Conservation (phyloP, 2,888 invertebrate species). For the Chelonus formosanus region DNA sequence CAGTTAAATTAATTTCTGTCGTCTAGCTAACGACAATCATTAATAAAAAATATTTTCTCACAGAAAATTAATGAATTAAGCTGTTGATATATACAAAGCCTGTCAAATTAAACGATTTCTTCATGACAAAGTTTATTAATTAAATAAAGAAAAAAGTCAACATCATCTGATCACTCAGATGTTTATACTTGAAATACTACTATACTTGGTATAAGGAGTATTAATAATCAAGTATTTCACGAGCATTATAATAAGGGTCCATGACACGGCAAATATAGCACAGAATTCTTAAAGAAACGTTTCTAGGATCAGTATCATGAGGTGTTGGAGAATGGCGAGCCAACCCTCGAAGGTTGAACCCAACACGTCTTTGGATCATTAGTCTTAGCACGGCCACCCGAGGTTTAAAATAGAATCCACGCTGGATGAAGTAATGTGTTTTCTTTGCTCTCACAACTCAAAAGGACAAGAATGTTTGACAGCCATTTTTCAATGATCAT, state of each 20-base stretch:
- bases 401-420: constrained; percentile 25
- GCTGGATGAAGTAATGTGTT: constrained; percentile 49
- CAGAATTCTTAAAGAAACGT: constrained; percentile 1
- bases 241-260: too few relatives aligned
- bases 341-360: constrained; percentile 48
- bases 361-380: constrained; percentile 56
- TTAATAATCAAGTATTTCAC: neutral
- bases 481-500: constrained; percentile 64
- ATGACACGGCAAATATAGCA: constrained; percentile 3
- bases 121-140: too few relatives aligned
- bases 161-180: too few relatives aligned
- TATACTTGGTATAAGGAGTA: neutral
- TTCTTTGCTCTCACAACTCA: constrained; percentile 51
- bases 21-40: too few relatives aligned
- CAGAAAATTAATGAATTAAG: too few relatives aligned
- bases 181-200: too few relatives aligned
- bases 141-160: too few relatives aligned
- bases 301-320: constrained; percentile 24
- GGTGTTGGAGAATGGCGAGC: constrained; percentile 53
- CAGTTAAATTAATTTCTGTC: too few relatives aligned
- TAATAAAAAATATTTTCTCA: too few relatives aligned
- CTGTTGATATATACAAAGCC: too few relatives aligned
- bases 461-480: constrained; percentile 63
- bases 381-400: constrained; percentile 47
- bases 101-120: too few relatives aligned